These are phyloP conservation scores for Masnerella sp. DNA, from an alignment of 2,888 invertebrate species.

Conservation along the genomic window DNA sequence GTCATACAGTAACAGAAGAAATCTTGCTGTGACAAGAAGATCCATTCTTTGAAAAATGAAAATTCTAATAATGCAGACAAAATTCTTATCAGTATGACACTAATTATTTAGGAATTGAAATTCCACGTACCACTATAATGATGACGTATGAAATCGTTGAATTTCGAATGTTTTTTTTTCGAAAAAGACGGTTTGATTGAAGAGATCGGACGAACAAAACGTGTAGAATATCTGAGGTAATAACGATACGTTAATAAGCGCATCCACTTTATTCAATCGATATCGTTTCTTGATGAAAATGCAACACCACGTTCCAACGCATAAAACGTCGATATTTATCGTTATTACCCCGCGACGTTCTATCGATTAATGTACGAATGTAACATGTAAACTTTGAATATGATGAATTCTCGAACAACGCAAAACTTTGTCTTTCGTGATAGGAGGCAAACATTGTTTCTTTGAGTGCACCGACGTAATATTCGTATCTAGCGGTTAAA, in stretches of 20 bases:
- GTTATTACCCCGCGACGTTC: constrained; percentile 30
- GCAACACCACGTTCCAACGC: constrained; percentile 13
- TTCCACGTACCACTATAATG: too few relatives aligned
- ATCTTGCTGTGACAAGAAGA: too few relatives aligned
- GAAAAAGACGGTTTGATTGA: constrained; percentile 3
- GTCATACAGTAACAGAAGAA: too few relatives aligned
- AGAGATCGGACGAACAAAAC: constrained; percentile 27
- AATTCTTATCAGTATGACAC: too few relatives aligned
- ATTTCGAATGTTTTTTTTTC: too few relatives aligned
- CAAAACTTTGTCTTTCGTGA: constrained; percentile 45
- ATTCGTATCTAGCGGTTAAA: constrained; percentile 43
- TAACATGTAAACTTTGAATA: constrained; percentile 37
- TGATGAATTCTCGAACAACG: constrained; percentile 47
- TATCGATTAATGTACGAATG: constrained; percentile 44
- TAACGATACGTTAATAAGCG: constrained; percentile 20
- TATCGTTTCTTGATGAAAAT: constrained; percentile 20
- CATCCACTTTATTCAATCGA: constrained; percentile 19
- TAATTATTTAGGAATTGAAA: too few relatives aligned
- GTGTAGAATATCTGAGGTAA: constrained; percentile 34
- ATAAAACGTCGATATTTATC: constrained; percentile 17
- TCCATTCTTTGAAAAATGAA: too few relatives aligned
- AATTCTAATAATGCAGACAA: too few relatives aligned
- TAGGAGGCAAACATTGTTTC: constrained; percentile 39
- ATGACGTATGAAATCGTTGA: too few relatives aligned
- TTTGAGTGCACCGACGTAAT: constrained; percentile 40